These are phyloP conservation scores for Danio rerio DNA, from an alignment of 2,113 vertebrate genomes.

Conservation along the genomic window DNA sequence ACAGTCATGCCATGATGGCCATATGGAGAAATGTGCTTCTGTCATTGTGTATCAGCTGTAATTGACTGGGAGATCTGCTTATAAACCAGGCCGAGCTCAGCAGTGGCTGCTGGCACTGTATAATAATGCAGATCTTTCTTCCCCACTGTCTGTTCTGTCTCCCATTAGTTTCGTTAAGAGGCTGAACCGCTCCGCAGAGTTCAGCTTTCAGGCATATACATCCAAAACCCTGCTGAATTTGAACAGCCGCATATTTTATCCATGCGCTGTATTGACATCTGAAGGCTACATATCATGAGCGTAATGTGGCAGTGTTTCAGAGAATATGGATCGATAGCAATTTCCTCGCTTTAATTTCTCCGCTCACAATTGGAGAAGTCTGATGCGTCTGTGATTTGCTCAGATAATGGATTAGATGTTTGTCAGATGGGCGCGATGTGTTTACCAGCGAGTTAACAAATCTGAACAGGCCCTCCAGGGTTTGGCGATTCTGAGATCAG, in stretches of 20 bases:
- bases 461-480: too few species aligned
- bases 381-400: constrained; percentile 16
- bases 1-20: constrained; percentile 45
- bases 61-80: constrained; percentile 62
- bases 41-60: constrained; percentile 73
- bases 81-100: constrained; percentile 38
- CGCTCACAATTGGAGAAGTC: constrained; percentile 9
- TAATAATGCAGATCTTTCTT: constrained; percentile 18
- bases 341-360: constrained; percentile 43
- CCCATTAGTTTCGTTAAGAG: constrained; percentile 32
- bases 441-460: constrained; percentile 1
- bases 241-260: constrained; percentile 24
- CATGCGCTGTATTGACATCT: constrained; percentile 23
- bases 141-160: constrained; percentile 14
- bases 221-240: constrained; percentile 14
- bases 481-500: too few species aligned
- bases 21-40: constrained; percentile 58
- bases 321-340: constrained; percentile 2
- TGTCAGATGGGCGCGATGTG: constrained; percentile 13
- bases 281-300: constrained; percentile 15
- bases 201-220: constrained; percentile 20
- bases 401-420: constrained; percentile 30
- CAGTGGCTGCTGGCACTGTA: constrained; percentile 49
- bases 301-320: constrained; percentile 11
- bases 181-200: neutral